These are phyloP conservation scores for Orgyia antiqua DNA, from an alignment of 2,888 invertebrate genomes.

Conservation along the genomic window DNA sequence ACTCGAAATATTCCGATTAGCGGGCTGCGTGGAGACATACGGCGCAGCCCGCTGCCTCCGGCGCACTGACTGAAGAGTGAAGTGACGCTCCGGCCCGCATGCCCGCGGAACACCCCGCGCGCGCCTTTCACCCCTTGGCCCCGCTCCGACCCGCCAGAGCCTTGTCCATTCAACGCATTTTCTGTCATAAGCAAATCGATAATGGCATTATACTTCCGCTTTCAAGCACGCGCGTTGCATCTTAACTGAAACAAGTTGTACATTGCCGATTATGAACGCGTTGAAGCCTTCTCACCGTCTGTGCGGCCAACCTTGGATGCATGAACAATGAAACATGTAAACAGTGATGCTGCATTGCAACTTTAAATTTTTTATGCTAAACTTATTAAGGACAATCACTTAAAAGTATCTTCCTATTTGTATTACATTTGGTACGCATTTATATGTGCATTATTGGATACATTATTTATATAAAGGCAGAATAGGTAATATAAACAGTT, in stretches of 20 bases:
- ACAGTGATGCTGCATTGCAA: no score
- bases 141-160: constrained; percentile 32
- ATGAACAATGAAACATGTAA: no score
- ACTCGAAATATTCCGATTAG: constrained; percentile 62
- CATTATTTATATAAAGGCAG: no score
- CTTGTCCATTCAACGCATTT: constrained; percentile 74
- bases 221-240: constrained; percentile 67
- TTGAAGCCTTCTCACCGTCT: constrained; percentile 4
- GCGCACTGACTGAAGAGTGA: constrained; percentile 44
- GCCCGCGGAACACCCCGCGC: constrained; percentile 25
- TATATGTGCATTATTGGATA: no score
- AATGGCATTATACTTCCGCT: constrained; percentile 76
- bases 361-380: no score
- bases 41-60: constrained; percentile 64
- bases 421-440: no score
- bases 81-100: constrained; percentile 16
- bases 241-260: constrained; percentile 55
- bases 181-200: constrained; percentile 77
- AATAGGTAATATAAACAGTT: no score
- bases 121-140: constrained; percentile 21
- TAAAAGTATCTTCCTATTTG: no score
- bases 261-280: constrained; percentile 21
- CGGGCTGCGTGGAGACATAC: constrained; percentile 68
- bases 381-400: no score
- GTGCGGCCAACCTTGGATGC: constrained; percentile 10